A percentile compares a stretch with the other conserved stretches of the same genome.
phyloP scores from a whole-genome alignment of 2,888 invertebrate species.

The Aphidius colemani region DNA sequence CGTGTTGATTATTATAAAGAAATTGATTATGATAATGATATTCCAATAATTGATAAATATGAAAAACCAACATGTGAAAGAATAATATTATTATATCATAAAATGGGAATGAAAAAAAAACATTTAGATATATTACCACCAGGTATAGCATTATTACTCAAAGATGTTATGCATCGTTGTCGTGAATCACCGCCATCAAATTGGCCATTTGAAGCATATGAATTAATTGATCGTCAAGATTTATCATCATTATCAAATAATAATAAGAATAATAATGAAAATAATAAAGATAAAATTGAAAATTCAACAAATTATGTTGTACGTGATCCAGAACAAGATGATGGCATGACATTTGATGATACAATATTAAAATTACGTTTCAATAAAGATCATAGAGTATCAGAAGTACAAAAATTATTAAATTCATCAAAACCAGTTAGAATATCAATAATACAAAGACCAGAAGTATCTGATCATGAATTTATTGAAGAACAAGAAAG shows the following conservation, averaged over 20 bases:
- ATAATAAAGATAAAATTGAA: constrained; percentile 27
- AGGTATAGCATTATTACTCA: constrained; percentile 71
- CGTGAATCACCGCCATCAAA: constrained; percentile 73
- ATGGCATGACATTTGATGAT: constrained; percentile 67
- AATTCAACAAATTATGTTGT: constrained; percentile 39
- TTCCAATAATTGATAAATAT: constrained; percentile 39
- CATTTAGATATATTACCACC: constrained; percentile 74
- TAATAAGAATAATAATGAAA: constrained; percentile 28
- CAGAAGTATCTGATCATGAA: constrained; percentile 95
- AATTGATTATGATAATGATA: constrained; percentile 39
- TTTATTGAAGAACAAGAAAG: constrained; percentile 95
- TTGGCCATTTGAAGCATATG: constrained; percentile 75
- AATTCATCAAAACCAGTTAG: constrained; percentile 87
- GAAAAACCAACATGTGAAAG: constrained; percentile 54
- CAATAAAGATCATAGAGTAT: constrained; percentile 65
- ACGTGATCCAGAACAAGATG: constrained; percentile 64
- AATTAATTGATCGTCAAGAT: constrained; percentile 74
- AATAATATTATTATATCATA: constrained; percentile 64
- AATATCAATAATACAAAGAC: constrained; percentile 83
- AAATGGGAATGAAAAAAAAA: constrained; percentile 67
- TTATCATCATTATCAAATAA: constrained; percentile 65
- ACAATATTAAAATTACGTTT: constrained; percentile 57
- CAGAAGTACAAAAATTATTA: constrained; percentile 81
- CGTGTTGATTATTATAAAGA: constrained; percentile 53
- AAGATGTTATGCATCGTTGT: constrained; percentile 73